Base-by-base conservation (phyloP, 2,797 vertebrate genomes). In the Poeciliopsis presidionis region DNA sequence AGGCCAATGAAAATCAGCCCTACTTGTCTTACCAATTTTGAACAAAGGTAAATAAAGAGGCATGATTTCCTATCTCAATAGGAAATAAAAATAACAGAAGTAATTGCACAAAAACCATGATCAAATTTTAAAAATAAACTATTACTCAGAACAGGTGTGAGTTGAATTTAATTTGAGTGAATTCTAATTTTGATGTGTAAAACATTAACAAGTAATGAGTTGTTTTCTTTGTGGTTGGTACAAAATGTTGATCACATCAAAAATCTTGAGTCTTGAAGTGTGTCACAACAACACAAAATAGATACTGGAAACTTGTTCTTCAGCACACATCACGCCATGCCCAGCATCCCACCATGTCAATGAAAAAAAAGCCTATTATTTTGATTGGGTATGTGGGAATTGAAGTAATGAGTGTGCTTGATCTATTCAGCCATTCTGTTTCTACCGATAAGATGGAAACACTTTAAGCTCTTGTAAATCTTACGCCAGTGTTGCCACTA, bases 331-430 rank as follows among this genome's bases (percentile, higher is more conserved):
- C 76, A 61, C 67, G 81, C 78, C 82, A 86, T 82, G 74, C 59
- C 47, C 63, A 16, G 79, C 70, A 65, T 80, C 77, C n/a, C 81
- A 28, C 83, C 78, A 87, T 75, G 76, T 75, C 61, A 70, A 77
- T 73, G 87, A 83, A 78, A 85, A 85, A 86, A 81, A 82, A 88
- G 87, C 86, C 82, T 81, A 83, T 91, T 89, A 86, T 88, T 92
- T 82, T 93, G 91, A 92, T 89, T n/a, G 45, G 79, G 78, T 88
- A 84, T 88, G 18, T 85, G 47, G 69, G 77, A 91, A 94, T 94
- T 84, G 86, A 92, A 89, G 51, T 94, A 94, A 93, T 92, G 91
- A 93, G 82, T 25, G 59, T 25, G 70, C 78, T 74, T 9, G 2
- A 57, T 74, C 81, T 70, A 39, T 59, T 80, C 2, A 7, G 30